Conservation (phyloP, 2,113 vertebrate species). For the Tupaia tana region DNA sequence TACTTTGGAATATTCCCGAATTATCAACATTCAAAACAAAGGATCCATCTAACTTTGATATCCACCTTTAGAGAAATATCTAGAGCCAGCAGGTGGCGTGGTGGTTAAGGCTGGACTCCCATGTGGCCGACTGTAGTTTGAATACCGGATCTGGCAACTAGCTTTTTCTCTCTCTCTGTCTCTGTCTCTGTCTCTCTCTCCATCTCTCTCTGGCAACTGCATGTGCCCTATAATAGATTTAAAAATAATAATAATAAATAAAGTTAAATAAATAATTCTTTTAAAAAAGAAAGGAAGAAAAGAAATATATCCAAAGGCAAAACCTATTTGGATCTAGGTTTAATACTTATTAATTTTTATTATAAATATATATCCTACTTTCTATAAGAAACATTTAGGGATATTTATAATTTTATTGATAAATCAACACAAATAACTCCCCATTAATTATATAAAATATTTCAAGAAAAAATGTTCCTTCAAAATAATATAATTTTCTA, state of each 20-base stretch:
- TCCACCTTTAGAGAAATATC: conserved; percentile 17
- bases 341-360: neutral
- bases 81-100: neutral
- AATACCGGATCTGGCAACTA: no score
- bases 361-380: neutral
- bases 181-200: no score
- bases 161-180: no score
- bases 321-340: neutral
- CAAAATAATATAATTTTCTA: conserved; percentile 33
- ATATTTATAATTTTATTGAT: neutral
- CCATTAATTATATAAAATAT: conserved; percentile 20
- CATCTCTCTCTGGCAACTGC: no score
- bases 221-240: no score
- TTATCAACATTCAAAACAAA: neutral
- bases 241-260: no score
- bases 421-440: neutral
- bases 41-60: neutral
- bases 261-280: no score
- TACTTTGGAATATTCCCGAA: neutral
- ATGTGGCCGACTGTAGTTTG: no score
- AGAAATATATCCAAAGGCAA: neutral
- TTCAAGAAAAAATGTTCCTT: conserved; percentile 1
- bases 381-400: neutral
- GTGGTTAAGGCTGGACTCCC: no score
- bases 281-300: no score